Base-by-base conservation (phyloP, 2,888 invertebrate genomes). In the Drosophila percnosoma region DNA sequence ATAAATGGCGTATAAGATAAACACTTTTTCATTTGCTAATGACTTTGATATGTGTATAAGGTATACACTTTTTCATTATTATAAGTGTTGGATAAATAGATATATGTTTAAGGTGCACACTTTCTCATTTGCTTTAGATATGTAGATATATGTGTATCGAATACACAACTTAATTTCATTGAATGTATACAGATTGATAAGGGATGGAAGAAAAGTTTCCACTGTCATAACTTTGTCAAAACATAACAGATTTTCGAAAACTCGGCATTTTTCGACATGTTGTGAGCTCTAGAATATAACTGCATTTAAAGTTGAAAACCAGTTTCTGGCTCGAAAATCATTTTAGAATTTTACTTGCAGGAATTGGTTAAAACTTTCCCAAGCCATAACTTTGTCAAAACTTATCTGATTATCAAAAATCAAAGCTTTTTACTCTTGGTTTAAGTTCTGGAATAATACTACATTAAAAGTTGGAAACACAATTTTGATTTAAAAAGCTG, bases 301-400 rank as follows among this genome's bases (percentile, higher is more conserved):
- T 11, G n/a, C 40, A 0, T 2, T n/a, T 38, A n/a, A n/a, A n/a
- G 4, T 10, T 4, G 8, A 40, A 18, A 40, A 40, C n/a, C 3
- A 1, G 18, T 18, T 3, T n/a, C 38, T n/a, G 18, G 0, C 18
- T 4, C 4, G n/a, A n/a, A 0, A n/a, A 4, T 4, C 8, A n/a
- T 38, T 8, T n/a, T 38, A 0, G 0, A n/a, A 38, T 38, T 18
- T 1, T 3, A 3, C 27, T 27, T 27, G 3, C 0, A 27, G 27
- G 3, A 3, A 27, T 24, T 2, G 27, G 3, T 27, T 27, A 27
- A 27, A 27, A 27, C 27, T 27, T 27, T 27, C 27, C 27, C 27
- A 27, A 27, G 2, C 3, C 27, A 27, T 27, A 27, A 27, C 27
- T 27, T 27, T 27, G 27, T 27, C 27, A 27, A 3, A 27, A 21